Evolutionary conservation across 2,113 vertebrate species (phyloP).

Genomic region (Callionymus lyra): DNA sequence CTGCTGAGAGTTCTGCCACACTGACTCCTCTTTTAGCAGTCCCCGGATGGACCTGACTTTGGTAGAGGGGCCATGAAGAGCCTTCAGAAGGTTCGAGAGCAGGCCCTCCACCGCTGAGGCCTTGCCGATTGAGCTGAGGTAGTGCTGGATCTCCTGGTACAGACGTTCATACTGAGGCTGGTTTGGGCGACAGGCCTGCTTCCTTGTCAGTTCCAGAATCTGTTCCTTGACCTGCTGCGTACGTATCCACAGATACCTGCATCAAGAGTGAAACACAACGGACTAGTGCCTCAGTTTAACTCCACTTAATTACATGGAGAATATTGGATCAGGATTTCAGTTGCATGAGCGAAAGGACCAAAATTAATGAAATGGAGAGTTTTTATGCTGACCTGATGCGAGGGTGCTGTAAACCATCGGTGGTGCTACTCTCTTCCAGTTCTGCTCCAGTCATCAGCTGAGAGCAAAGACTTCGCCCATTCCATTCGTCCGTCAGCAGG

Average conservation of each 20-base stretch:
- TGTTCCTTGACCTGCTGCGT: slow-evolving; percentile 78
- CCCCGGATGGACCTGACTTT: slow-evolving; percentile 68
- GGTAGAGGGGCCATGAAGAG: slow-evolving; percentile 52
- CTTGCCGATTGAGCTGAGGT: slow-evolving; percentile 77
- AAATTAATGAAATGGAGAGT: no score
- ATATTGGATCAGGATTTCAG: no score
- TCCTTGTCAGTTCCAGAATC: slow-evolving; percentile 75
- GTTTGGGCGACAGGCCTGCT: slow-evolving; percentile 82
- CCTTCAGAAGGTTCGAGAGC: slow-evolving; percentile 73
- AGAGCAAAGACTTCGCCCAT: slow-evolving; percentile 72
- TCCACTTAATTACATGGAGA: no score
- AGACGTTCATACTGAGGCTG: slow-evolving; percentile 73
- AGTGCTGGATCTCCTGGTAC: slow-evolving; percentile 86
- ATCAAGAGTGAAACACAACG: neutral
- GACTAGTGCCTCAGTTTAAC: no score
- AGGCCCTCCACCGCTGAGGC: slow-evolving; percentile 75
- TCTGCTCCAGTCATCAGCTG: slow-evolving; percentile 79
- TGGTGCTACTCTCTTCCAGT: slow-evolving; percentile 72
- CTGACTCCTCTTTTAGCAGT: slow-evolving; percentile 82
- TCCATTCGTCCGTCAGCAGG: slow-evolving; percentile 84
- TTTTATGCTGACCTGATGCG: slow-evolving; percentile 71
- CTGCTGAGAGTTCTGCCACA: slow-evolving; percentile 90
- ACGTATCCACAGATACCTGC: slow-evolving; percentile 77
- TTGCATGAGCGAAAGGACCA: no score
- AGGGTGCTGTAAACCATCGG: slow-evolving; percentile 76